Evolutionary conservation across 2,888 invertebrate genomes (phyloP).

Genomic region (Dryococelus australis): DNA sequence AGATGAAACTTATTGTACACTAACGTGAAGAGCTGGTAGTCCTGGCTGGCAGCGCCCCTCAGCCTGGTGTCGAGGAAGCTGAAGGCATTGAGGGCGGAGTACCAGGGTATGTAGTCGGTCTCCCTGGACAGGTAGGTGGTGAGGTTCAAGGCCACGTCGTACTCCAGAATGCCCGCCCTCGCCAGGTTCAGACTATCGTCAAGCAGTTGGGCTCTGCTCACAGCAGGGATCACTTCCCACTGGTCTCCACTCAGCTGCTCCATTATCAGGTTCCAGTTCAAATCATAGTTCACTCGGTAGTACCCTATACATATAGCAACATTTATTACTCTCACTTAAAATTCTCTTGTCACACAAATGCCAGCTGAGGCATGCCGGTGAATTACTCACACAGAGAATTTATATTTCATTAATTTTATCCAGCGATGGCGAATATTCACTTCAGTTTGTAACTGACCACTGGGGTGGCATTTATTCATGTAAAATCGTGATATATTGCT

Average conservation of each 20-base stretch:
- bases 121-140: conserved; percentile 61
- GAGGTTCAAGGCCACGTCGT: conserved; percentile 60
- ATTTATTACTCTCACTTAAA: no score
- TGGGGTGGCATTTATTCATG: no score
- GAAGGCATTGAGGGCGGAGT: conserved; percentile 58
- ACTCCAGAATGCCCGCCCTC: conserved; percentile 57
- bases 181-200: conserved; percentile 63
- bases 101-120: conserved; percentile 64
- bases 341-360: no score
- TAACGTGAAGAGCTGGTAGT: conserved; percentile 54
- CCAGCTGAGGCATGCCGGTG: no score
- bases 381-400: no score
- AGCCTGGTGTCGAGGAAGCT: conserved; percentile 57
- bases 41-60: conserved; percentile 54
- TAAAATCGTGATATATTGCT: no score
- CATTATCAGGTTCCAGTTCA: conserved; percentile 61
- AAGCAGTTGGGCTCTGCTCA: conserved; percentile 65
- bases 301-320: conserved; percentile 45
- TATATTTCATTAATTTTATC: no score
- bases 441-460: no score
- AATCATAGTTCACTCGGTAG: conserved; percentile 66
- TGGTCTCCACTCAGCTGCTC: conserved; percentile 30
- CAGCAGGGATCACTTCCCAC: conserved; percentile 56
- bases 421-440: no score
- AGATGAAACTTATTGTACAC: no score